phyloP scores from a whole-genome alignment of 2,797 vertebrate genomes.

The Phalanger gymnotis region DNA sequence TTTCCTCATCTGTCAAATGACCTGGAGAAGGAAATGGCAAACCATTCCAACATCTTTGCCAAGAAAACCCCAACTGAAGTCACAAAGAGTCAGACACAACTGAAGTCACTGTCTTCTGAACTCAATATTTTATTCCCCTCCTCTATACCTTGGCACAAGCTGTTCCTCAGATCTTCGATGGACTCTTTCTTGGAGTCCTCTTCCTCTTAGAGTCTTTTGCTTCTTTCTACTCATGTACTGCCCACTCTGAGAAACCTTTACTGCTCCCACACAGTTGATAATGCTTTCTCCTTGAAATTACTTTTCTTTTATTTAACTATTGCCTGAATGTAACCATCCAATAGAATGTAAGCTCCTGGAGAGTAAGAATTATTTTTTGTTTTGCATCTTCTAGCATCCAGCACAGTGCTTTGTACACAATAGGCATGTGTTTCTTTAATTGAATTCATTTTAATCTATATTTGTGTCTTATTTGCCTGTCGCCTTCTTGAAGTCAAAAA shows the following conservation, averaged over 20 bases:
- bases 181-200: neutral
- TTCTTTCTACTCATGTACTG: neutral
- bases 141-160: neutral
- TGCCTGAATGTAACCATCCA: neutral
- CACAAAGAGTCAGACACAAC: too few species aligned
- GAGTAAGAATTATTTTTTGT: neutral
- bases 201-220: neutral
- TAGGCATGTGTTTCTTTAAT: too few species aligned
- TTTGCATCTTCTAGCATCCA: neutral
- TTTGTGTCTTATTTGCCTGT: too few species aligned
- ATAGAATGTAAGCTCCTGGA: neutral
- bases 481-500: too few species aligned
- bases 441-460: too few species aligned
- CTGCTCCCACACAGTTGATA: neutral
- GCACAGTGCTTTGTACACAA: neutral
- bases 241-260: neutral
- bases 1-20: too few species aligned
- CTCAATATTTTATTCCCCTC: neutral
- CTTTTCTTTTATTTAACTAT: neutral
- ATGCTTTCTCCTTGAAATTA: neutral
- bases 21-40: too few species aligned
- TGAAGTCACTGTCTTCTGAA: neutral
- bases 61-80: too few species aligned
- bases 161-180: neutral
- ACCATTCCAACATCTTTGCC: too few species aligned